Evolutionary conservation across 1,140 invertebrate species (phyloP).

Genomic region (Laupala kohalensis): DNA sequence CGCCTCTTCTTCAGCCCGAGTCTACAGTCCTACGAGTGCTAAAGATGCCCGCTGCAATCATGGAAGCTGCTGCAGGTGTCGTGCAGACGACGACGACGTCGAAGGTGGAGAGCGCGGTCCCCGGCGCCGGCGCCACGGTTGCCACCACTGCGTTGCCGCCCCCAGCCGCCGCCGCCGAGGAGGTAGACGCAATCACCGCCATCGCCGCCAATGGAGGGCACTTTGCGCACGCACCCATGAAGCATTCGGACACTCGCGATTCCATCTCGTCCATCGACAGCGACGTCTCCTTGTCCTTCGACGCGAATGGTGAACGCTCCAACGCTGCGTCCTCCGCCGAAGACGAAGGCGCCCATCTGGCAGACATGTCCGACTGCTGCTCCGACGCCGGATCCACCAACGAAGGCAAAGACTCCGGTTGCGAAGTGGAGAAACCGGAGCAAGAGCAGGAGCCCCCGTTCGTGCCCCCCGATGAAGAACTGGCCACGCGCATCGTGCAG

Average conservation of each 20-base stretch:
- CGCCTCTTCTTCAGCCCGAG: no score
- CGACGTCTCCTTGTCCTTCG: constrained; percentile 42
- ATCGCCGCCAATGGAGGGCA: neutral
- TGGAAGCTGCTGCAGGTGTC: no score
- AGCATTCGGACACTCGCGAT: constrained; percentile 41
- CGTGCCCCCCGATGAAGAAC: constrained; percentile 48
- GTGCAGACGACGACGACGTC: no score
- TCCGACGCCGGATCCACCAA: constrained; percentile 34
- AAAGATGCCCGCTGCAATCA: no score
- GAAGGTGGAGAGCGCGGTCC: no score
- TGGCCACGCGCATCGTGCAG: constrained; percentile 59
- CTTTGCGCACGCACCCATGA: constrained; percentile 32
- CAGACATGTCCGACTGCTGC: constrained; percentile 35
- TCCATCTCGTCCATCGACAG: constrained; percentile 50
- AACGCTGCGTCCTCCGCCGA: constrained; percentile 26
- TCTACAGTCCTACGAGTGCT: no score
- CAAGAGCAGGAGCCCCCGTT: constrained; percentile 23
- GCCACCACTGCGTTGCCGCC: no score
- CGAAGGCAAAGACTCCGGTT: constrained; percentile 45
- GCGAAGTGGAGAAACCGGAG: constrained; percentile 32
- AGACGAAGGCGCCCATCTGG: constrained; percentile 34
- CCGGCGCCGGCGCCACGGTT: no score
- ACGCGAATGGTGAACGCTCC: constrained; percentile 27
- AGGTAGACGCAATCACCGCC: no score
- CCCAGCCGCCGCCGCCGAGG: no score